Percentiles rank a stretch among this genome's conserved stretches.
Evolutionary conservation across 1,140 invertebrate species (phyloP).

Genomic region (Globodera ellingtonae): DNA sequence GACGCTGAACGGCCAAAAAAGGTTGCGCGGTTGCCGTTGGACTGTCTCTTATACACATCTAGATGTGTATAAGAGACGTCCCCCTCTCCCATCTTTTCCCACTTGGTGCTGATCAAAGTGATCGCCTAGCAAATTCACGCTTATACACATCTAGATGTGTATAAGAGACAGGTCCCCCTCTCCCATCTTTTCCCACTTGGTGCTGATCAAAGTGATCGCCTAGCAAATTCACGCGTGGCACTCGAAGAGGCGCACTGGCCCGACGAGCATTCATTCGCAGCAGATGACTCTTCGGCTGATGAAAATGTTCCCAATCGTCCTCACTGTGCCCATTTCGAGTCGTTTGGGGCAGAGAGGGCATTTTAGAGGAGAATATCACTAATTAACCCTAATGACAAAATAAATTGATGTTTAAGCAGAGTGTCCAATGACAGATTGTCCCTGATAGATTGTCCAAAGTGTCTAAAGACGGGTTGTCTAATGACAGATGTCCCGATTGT

Average conservation of each 20-base stretch:
- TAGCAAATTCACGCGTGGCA: not conserved
- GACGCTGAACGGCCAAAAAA: too few relatives aligned
- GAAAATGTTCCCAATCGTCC: constrained; percentile 1
- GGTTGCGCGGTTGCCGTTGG: not conserved
- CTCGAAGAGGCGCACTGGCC: constrained; percentile 12
- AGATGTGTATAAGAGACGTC: too few relatives aligned
- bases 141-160: too few relatives aligned
- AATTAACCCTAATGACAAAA: too few relatives aligned
- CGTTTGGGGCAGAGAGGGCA: not conserved
- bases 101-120: constrained; percentile 21
- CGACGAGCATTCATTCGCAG: constrained; percentile 11
- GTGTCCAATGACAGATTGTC: too few relatives aligned
- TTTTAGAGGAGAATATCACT: not conserved
- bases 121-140: constrained; percentile 11
- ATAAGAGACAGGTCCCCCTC: too few relatives aligned
- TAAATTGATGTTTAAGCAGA: too few relatives aligned
- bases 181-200: constrained; percentile 4
- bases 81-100: not conserved
- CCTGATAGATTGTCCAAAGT: too few relatives aligned
- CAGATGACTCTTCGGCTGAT: not conserved
- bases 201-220: constrained; percentile 19
- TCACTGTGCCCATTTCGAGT: not conserved
- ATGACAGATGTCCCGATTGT: too few relatives aligned
- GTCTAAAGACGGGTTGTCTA: too few relatives aligned
- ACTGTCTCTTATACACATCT: too few relatives aligned